A percentile compares a stretch with the other conserved stretches of the same genome.
These are phyloP conservation scores for Oscheius sp. DNA, from an alignment of 2,888 invertebrate species.

Conservation along the genomic window DNA sequence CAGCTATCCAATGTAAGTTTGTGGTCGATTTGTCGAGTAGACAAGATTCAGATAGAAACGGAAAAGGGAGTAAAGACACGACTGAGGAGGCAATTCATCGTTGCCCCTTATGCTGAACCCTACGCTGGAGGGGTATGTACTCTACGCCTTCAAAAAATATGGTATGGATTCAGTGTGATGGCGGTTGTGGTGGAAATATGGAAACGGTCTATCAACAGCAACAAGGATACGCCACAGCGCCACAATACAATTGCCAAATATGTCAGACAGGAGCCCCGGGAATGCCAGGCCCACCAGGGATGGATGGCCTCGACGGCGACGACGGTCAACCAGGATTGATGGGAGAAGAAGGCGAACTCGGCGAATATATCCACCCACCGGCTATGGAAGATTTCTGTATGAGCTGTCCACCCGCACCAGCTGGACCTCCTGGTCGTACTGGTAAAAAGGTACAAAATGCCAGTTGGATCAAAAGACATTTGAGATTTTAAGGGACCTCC, in stretches of 20 bases:
- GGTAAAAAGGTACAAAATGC: slow-evolving; percentile 44
- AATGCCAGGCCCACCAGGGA: slow-evolving; percentile 44
- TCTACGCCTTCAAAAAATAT: not conserved
- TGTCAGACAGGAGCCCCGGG: slow-evolving; percentile 49
- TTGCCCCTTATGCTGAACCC: not conserved
- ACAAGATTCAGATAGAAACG: slow-evolving; percentile 14
- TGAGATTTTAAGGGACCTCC: slow-evolving; percentile 36
- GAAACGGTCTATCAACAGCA: slow-evolving; percentile 13
- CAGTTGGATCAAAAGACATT: no score
- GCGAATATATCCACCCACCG: slow-evolving; percentile 18
- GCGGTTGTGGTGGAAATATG: slow-evolving; percentile 6
- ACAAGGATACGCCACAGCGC: not conserved
- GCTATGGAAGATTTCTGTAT: slow-evolving; percentile 52
- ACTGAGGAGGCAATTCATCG: slow-evolving; percentile 17
- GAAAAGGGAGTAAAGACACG: slow-evolving; percentile 1
- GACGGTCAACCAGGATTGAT: slow-evolving; percentile 40
- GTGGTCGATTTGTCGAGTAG: not conserved
- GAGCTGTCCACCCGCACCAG: slow-evolving; percentile 55
- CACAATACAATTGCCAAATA: slow-evolving; percentile 5
- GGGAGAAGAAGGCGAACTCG: slow-evolving; percentile 39
- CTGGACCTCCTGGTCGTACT: slow-evolving; percentile 51
- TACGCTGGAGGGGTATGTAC: slow-evolving; percentile 13
- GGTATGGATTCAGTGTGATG: slow-evolving; percentile 11
- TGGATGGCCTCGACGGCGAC: slow-evolving; percentile 46
- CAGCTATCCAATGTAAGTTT: slow-evolving; percentile 37